Base-by-base conservation (phyloP, 2,888 invertebrate species). In the Hyposoter didymator region DNA sequence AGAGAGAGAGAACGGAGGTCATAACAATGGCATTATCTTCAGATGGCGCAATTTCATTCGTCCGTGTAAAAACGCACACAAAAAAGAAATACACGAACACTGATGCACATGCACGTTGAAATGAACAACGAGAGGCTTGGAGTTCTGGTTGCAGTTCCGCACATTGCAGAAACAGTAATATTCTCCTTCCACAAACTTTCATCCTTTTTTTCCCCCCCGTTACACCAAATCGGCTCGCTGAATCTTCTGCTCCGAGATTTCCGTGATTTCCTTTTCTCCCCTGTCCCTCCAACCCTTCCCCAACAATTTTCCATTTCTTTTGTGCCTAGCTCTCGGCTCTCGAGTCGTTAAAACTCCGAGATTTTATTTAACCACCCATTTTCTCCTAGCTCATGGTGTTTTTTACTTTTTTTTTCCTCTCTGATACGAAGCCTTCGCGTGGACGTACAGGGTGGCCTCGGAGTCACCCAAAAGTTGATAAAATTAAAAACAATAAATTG, bases 21-120 rank as follows among this genome's bases (percentile, higher is more conserved):
- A 83, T 86, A 88, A 89, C 88, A 84, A 87, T 45, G 76, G 78
- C 88, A 89, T 89, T 89, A 90, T 88, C 89, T 84, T 78, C 88
- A 88, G 88, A 86, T 69, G 85, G 87, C 76, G 85, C 84, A 86
- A 80, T 87, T 88, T 87, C 82, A 87, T 88, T 88, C 87, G 87
- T 80, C 86, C 39, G 64, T 12, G 59, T 79, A 62, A 72, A 66
- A 59, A 70, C 14, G 8, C 32, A 43, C 17, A 14, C 49, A 75
- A 6, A 45, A 22, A 47, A 32, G 39, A 62, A 47, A 49, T 78
- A 5, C n/a, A n/a, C 22, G 28, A n/a, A 55, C n/a, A 17, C 45
- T n/a, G 17, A 64, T 59, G 43, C 43, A 49, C 32, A 28, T n/a
- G n/a, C 28, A 78, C 8, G 45, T 7, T 22, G 17, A n/a, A 45